Percentiles rank a stretch among this genome's conserved stretches.
Conservation (phyloP, 2,888 invertebrate genomes). For the Adelognathus sp. region DNA sequence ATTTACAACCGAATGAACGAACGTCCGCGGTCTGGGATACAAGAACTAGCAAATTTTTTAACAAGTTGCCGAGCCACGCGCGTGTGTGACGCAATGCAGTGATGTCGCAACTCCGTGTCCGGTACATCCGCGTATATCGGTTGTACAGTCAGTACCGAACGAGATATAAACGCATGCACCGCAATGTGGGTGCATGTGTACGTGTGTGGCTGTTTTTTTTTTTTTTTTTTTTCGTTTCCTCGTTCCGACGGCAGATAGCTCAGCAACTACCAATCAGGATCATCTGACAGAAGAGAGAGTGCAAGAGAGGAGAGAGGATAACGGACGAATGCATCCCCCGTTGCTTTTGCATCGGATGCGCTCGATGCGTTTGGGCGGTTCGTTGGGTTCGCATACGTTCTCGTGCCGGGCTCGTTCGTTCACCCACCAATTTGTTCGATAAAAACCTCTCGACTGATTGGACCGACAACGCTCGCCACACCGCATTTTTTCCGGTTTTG, state of each 20-base stretch:
- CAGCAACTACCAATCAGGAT: slow-evolving; percentile 80
- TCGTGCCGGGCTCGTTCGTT: slow-evolving; percentile 66
- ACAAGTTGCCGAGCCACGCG: slow-evolving; percentile 28
- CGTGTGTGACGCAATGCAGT: slow-evolving; percentile 54
- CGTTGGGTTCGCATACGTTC: slow-evolving; percentile 39
- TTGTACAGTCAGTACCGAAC: neutral
- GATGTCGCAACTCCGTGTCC: neutral
- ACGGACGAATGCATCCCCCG: slow-evolving; percentile 47
- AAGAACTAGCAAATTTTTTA: slow-evolving; percentile 32
- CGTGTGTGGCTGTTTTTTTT: slow-evolving; percentile 58
- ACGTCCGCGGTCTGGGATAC: slow-evolving; percentile 32
- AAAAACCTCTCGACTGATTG: slow-evolving; percentile 78
- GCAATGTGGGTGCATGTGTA: slow-evolving; percentile 4
- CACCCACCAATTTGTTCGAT: slow-evolving; percentile 78
- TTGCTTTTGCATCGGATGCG: slow-evolving; percentile 45
- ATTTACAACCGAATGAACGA: slow-evolving; percentile 40
- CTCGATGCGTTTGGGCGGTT: slow-evolving; percentile 54
- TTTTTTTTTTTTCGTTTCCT: slow-evolving; percentile 64
- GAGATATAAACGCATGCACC: slow-evolving; percentile 42
- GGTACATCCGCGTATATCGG: neutral
- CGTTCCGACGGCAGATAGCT: slow-evolving; percentile 72
- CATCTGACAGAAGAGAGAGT: slow-evolving; percentile 77
- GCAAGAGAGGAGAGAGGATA: slow-evolving; percentile 64
- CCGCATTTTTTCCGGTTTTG: slow-evolving; percentile 66
- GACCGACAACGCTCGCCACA: slow-evolving; percentile 74